Conservation (phyloP, 2,113 vertebrate species). For the Hemicordylus capensis region DNA sequence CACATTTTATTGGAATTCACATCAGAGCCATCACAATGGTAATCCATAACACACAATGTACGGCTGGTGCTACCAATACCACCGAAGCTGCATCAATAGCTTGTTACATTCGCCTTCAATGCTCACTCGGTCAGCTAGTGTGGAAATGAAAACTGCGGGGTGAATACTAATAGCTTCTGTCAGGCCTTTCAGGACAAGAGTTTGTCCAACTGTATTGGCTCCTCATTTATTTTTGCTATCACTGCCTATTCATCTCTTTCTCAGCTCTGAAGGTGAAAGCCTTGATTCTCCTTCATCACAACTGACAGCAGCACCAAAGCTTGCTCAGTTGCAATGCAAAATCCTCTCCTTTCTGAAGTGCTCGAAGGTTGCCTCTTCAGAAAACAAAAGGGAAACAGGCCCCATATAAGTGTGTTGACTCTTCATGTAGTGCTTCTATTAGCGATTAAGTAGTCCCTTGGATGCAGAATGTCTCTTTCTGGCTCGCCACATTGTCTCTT, state of each 20-base stretch:
- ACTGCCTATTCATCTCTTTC: slow-evolving; percentile 59
- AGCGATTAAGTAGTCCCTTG: background rate
- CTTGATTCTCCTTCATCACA: slow-evolving; percentile 64
- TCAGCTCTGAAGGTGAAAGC: slow-evolving; percentile 67
- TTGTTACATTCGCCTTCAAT: slow-evolving; percentile 39
- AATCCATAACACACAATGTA: slow-evolving; percentile 45
- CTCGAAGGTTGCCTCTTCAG: background rate
- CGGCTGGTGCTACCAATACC: slow-evolving; percentile 28
- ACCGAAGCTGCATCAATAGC: slow-evolving; percentile 31
- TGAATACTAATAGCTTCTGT: slow-evolving; percentile 69
- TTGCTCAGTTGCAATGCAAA: slow-evolving; percentile 24
- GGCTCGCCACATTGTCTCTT: background rate
- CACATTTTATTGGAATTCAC: slow-evolving; percentile 56
- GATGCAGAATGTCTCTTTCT: background rate
- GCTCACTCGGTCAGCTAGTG: slow-evolving; percentile 40
- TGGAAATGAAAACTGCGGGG: slow-evolving; percentile 55
- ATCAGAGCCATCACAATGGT: slow-evolving; percentile 33
- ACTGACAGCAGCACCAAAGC: slow-evolving; percentile 45
- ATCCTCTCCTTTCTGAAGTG: background rate
- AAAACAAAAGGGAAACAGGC: background rate
- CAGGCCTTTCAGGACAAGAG: slow-evolving; percentile 42
- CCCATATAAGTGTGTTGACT: background rate
- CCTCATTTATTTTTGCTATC: slow-evolving; percentile 69
- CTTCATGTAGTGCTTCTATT: background rate
- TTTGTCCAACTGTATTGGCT: slow-evolving; percentile 60